Conservation (phyloP, 2,888 invertebrate species). For the Diaperis boleti region DNA sequence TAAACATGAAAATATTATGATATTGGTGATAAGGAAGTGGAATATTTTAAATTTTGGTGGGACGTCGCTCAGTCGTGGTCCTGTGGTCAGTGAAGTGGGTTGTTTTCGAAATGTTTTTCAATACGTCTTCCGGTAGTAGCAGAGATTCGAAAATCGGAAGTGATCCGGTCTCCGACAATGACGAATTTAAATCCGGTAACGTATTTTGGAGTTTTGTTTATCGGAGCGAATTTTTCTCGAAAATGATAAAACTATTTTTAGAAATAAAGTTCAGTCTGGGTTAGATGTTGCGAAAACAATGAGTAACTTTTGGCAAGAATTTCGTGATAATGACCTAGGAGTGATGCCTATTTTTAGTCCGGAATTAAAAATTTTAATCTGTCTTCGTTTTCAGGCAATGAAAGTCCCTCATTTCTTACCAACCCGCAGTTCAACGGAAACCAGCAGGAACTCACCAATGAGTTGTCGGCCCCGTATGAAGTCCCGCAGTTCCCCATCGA, state of each 20-base stretch:
- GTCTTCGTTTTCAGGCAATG: conserved; percentile 73
- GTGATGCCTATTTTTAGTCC: not conserved
- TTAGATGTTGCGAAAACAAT: not conserved
- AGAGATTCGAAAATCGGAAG: not conserved
- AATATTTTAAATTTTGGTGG: not conserved
- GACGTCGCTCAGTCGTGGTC: not conserved
- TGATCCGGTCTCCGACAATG: too few relatives aligned
- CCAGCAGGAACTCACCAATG: conserved; percentile 77
- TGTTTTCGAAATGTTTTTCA: not conserved
- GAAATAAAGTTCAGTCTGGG: not conserved
- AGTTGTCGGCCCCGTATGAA: conserved; percentile 96
- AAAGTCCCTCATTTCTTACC: conserved; percentile 75
- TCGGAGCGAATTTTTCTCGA: not conserved
- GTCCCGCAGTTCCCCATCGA: conserved; percentile 98
- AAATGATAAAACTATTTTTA: not conserved
- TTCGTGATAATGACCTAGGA: conserved; percentile 7
- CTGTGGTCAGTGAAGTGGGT: not conserved
- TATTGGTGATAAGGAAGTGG: not conserved
- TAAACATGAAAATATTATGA: not conserved
- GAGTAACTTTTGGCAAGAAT: conserved; percentile 11
- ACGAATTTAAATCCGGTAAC: not conserved
- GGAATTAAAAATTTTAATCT: not conserved
- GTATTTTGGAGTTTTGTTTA: not conserved
- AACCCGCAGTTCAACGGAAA: conserved; percentile 68
- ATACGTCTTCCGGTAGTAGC: not conserved